phyloP scores from a whole-genome alignment of 2,888 invertebrate species.

The Noctua janthe region DNA sequence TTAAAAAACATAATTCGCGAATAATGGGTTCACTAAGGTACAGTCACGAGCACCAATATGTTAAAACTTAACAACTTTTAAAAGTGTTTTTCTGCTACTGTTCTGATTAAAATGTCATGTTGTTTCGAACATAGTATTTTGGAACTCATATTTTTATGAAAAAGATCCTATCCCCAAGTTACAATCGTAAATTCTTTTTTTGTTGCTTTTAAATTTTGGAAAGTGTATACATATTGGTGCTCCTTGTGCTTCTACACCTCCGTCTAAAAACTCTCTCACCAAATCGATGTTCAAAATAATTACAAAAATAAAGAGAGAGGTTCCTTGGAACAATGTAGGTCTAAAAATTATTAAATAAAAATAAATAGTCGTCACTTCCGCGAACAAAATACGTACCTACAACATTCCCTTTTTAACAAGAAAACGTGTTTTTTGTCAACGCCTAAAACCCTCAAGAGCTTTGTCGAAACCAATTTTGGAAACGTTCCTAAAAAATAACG shows the following conservation, averaged over 20 bases:
- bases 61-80: too few species aligned
- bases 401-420: constrained; percentile 19
- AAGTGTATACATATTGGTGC: too few species aligned
- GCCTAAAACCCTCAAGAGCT: constrained; percentile 41
- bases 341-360: not conserved
- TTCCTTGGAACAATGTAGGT: not conserved
- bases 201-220: too few species aligned
- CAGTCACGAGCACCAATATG: too few species aligned
- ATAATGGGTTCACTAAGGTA: not conserved
- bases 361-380: constrained; percentile 2
- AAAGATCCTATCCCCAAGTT: too few species aligned
- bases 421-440: constrained; percentile 37
- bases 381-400: not conserved
- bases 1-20: not conserved
- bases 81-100: too few species aligned
- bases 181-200: too few species aligned
- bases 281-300: not conserved
- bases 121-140: too few species aligned
- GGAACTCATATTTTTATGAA: too few species aligned
- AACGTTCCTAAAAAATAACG: constrained; percentile 38
- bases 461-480: constrained; percentile 47
- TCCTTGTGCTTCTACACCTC: too few species aligned
- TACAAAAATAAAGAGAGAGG: not conserved
- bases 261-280: not conserved
- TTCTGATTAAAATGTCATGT: too few species aligned